Base-by-base conservation (phyloP, 1,140 invertebrate species). In the Aphidius ervi region DNA sequence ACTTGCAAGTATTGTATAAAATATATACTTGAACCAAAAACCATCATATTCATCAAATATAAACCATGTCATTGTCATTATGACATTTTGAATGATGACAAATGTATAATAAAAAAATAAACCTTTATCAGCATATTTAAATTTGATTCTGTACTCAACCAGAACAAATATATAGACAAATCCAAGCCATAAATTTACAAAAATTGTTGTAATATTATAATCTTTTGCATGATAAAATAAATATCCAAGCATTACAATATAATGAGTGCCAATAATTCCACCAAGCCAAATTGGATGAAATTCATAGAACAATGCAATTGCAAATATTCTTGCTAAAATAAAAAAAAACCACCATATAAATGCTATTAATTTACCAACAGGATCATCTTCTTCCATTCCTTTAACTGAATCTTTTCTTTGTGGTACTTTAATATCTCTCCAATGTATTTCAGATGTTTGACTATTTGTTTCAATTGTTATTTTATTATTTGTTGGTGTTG, bases 121-220 rank as follows among this genome's bases (percentile, higher is more conserved):
- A 82, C 87, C 88, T 39, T 84, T 76, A 8, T 85, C 82, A 5
- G 87, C 83, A 64, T 86, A 84, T 57, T 83, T 86, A 65, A 90
- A 90, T 75, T 86, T 87, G 48, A 89, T 84, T 65, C 88, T 87
- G 64, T 89, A 89, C 68, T 91, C 89, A 64, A 91, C 85, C 37
- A 89, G 75, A 69, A 87, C 86, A 69, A 89, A 86, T 41, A 89
- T 80, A 65, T 88, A 90, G 54, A 91, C 80, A 59, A 88, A 83
- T 40, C 85, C 87, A 1, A 91, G 81, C 76, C 77, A 74, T 81
- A 87, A 59, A 84, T 79, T 75, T 80, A 88, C 73, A 83, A 89
- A 43, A 72, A 80, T 63, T 54, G 71, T 83, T 56, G 73, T 82
- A 5, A 79, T 77, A 7, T 84, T 82, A 63, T 84, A 82, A 23